phyloP scores from a whole-genome alignment of 2,797 vertebrate species.

The Pelochelys cantorii region DNA sequence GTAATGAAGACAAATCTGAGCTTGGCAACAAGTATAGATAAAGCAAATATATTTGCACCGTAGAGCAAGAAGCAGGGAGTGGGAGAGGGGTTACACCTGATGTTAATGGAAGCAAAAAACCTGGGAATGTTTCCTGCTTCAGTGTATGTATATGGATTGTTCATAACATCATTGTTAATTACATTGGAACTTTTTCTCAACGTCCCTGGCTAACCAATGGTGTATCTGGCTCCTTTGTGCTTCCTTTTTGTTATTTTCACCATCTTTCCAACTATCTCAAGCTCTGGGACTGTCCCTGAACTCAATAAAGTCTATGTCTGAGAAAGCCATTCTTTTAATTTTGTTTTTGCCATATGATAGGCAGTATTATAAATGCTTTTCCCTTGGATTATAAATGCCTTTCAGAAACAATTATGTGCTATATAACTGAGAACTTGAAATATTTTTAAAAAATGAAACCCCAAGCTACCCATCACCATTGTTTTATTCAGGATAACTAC shows the following conservation, averaged over 20 bases:
- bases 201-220: not conserved
- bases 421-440: not conserved
- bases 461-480: not conserved
- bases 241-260: not conserved
- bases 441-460: conserved; percentile 2
- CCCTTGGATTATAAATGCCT: not conserved
- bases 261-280: not conserved
- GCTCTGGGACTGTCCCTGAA: not conserved
- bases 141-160: not conserved
- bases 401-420: not conserved
- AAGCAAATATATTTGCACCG: not conserved
- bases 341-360: not conserved
- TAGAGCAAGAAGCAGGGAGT: not conserved
- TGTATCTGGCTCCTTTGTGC: not conserved
- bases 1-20: not conserved
- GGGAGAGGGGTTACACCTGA: not conserved
- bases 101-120: not conserved
- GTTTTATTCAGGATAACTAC: not conserved
- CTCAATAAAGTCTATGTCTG: not conserved
- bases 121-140: not conserved
- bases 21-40: not conserved
- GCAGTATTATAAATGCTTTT: too few species aligned
- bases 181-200: not conserved
- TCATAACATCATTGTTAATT: fast-evolving
- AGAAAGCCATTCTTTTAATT: not conserved